Evolutionary conservation across 2,797 vertebrate genomes (phyloP), one percentile per base, ranked within the genome.

Genomic region (Odontamblyopus rebecca): DNA sequence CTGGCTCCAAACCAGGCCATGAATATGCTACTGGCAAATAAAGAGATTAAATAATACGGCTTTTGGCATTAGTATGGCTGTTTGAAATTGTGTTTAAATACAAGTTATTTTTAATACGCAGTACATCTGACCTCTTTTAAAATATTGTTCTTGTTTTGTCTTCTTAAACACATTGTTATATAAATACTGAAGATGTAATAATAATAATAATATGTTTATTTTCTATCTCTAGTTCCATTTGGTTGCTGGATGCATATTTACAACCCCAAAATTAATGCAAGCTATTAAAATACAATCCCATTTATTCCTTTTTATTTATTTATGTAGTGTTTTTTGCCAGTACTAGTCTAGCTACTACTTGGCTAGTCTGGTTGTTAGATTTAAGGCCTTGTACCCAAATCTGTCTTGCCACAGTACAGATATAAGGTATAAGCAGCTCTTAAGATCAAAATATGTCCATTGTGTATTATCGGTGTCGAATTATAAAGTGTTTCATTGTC

Each of bases 21-120:
- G 38, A 61, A 71, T 4, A 82, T 62, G 79, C 44, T 26, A 7
- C 63, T 18, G 63, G n/a, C 63, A 65, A 65, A 48, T 48, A 50
- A 27, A 27, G n/a, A 65, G 2, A 65, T 65, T 1, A 23, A 44
- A 64, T 64, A 44, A 26, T 26, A n/a, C 23, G 2, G 19, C n/a
- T 44, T 64, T 62, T 35, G 30, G 35, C 18, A 23, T 32, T 38
- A 32, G 18, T 62, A 6, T n/a, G 3, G 61, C 57, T 18, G 23
- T 12, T n/a, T 27, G 56, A 59, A 59, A 59, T 23, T 27, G 56
- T 59, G 56, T 59, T 59, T 23, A 59, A 59, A 59, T 59, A 9
- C 54, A 2, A 19, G 50, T 26, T 26, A 59, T 27, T 4, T 18
- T 30, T 29, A 60, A 60, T n/a, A 54, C 27, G 2, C 13, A 30